These are phyloP conservation scores for Chrysolina oricalcia DNA, from an alignment of 2,888 invertebrate genomes.

Conservation along the genomic window DNA sequence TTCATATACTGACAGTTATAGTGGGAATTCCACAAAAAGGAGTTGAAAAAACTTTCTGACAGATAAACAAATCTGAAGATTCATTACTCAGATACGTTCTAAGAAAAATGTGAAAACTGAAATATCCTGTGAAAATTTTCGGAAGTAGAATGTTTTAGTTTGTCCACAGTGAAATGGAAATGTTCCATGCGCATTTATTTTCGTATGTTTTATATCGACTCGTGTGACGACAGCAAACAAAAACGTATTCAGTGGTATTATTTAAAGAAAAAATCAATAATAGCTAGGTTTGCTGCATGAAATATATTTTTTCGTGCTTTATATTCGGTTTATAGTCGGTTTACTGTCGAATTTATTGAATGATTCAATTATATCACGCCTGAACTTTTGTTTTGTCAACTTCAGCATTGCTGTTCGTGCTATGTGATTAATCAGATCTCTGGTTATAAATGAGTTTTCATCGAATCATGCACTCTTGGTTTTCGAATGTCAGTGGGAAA, in stretches of 20 bases:
- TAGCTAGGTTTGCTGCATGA: not conserved
- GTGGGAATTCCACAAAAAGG: too few relatives aligned
- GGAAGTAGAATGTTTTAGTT: not conserved
- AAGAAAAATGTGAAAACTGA: not conserved
- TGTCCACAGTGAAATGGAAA: not conserved
- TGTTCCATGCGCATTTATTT: too few relatives aligned
- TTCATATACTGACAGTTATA: too few relatives aligned
- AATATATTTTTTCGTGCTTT: not conserved
- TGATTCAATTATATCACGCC: not conserved
- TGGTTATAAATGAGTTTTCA: too few relatives aligned
- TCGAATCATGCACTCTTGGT: too few relatives aligned
- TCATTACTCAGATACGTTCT: not conserved
- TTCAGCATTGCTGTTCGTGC: too few relatives aligned
- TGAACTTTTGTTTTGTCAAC: too few relatives aligned
- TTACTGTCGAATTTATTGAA: not conserved
- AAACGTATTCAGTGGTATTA: not conserved
- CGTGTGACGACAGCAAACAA: not conserved
- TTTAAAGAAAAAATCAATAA: constrained; percentile 2
- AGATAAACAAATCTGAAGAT: not conserved
- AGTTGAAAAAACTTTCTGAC: too few relatives aligned
- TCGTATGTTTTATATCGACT: not conserved
- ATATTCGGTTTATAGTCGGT: not conserved
- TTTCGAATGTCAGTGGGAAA: too few relatives aligned
- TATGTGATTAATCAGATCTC: too few relatives aligned
- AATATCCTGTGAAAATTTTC: not conserved